A percentile compares a stretch with the other conserved stretches of the same genome.
Conservation (phyloP, 2,888 invertebrate genomes). For the Drosophila prolongata region DNA sequence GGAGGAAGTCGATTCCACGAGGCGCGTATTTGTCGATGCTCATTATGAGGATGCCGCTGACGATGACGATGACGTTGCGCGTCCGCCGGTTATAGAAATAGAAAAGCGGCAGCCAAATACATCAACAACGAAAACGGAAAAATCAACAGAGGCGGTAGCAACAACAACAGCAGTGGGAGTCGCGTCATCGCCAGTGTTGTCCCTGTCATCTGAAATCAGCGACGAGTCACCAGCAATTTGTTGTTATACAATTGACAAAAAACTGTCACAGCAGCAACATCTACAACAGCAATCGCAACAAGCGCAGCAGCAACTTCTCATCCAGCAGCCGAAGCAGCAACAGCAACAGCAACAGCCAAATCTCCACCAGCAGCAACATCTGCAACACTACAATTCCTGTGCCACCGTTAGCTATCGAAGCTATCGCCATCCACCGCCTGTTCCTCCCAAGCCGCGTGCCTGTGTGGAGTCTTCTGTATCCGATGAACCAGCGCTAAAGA, state of each 20-base stretch:
- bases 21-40: conserved; percentile 45
- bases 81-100: conserved; percentile 75
- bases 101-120: conserved; percentile 69
- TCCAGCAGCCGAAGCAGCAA: conserved; percentile 1
- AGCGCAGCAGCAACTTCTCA: conserved; percentile 12
- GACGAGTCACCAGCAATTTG: conserved; percentile 80
- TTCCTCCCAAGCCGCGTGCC: conserved; percentile 64
- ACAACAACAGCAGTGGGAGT: conserved; percentile 43
- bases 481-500: conserved; percentile 65
- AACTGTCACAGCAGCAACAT: conserved; percentile 34
- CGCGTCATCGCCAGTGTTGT: conserved; percentile 57
- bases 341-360: conserved; percentile 30
- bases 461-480: conserved; percentile 51
- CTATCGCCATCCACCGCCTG: conserved; percentile 59
- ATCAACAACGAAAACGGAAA: conserved; percentile 60
- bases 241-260: conserved; percentile 82
- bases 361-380: conserved; percentile 13
- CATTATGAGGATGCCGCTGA: conserved; percentile 58
- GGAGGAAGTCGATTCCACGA: conserved; percentile 65
- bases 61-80: conserved; percentile 67
- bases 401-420: conserved; percentile 46
- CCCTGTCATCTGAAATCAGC: conserved; percentile 52
- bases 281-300: conserved; percentile 11
- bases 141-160: conserved; percentile 43
- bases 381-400: conserved; percentile 42